Evolutionary conservation across 2,888 invertebrate genomes (phyloP).

Genomic region (Periphyllus acericola): DNA sequence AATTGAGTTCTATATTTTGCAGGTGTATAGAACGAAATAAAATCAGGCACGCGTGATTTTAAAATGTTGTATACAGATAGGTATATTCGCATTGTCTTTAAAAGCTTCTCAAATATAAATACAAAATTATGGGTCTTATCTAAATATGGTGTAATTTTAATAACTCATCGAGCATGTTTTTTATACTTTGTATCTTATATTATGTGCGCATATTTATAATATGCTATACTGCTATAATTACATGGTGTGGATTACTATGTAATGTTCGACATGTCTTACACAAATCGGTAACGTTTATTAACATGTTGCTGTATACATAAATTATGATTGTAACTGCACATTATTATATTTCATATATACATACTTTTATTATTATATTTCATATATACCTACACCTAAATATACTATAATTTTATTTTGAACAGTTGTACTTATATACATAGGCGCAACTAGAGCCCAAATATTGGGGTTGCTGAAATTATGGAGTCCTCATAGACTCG

Average conservation of each 20-base stretch:
- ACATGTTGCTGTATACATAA: neutral
- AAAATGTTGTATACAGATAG: too few relatives aligned
- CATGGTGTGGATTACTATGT: neutral
- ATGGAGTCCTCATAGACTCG: too few relatives aligned
- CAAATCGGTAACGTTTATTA: neutral
- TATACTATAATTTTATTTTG: too few relatives aligned
- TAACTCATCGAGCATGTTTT: neutral
- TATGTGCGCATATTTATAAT: neutral
- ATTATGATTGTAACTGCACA: too few relatives aligned
- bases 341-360: too few relatives aligned
- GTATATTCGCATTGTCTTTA: neutral
- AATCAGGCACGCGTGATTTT: neutral
- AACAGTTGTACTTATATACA: too few relatives aligned
- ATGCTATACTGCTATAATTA: neutral
- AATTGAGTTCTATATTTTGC: neutral
- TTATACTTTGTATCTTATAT: neutral
- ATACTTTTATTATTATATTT: too few relatives aligned
- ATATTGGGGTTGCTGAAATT: too few relatives aligned
- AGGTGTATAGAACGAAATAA: neutral
- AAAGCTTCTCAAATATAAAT: neutral
- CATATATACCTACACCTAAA: too few relatives aligned
- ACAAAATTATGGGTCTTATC: neutral
- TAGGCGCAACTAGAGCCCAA: too few relatives aligned
- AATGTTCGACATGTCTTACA: neutral
- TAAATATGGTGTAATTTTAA: conserved; percentile 17